Evolutionary conservation across 23 tunicate genomes (phyloP).

Genomic region (Phallusia fumigata): DNA sequence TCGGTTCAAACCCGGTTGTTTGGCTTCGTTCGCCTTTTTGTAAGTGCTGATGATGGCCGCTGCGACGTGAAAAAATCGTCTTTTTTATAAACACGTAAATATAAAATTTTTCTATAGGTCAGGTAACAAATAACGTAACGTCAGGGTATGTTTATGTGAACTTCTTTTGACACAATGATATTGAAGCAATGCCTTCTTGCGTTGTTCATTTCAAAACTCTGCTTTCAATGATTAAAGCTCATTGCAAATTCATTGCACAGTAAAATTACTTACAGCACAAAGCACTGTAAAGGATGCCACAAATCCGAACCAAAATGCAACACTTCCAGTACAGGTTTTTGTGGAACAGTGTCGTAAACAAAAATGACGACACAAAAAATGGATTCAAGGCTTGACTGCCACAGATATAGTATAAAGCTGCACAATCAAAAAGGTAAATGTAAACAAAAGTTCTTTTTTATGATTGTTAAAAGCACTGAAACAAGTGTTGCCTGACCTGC

Average conservation of each 20-base stretch:
- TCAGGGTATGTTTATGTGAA: no score
- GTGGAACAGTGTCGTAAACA: neutral
- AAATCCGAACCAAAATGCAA: neutral
- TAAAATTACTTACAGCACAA: neutral
- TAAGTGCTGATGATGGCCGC: no score
- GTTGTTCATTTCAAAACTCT: no score
- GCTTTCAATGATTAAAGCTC: neutral
- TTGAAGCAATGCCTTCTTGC: no score
- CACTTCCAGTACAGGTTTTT: neutral
- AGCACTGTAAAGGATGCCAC: neutral
- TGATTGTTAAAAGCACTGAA: neutral
- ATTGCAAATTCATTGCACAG: no score
- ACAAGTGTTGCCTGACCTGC: neutral
- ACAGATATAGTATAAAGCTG: constrained; percentile 15
- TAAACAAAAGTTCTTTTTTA: constrained; percentile 21
- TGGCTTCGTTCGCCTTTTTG: no score
- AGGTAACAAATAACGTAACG: no score
- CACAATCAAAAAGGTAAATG: constrained; percentile 31
- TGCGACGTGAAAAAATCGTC: no score
- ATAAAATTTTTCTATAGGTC: no score
- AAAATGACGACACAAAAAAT: neutral
- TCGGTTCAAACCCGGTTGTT: no score
- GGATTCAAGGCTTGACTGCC: neutral
- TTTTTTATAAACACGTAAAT: no score
- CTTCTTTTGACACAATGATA: no score